Base-by-base conservation (phyloP, 2,888 invertebrate species). In the Alviniconcha strummeri region DNA sequence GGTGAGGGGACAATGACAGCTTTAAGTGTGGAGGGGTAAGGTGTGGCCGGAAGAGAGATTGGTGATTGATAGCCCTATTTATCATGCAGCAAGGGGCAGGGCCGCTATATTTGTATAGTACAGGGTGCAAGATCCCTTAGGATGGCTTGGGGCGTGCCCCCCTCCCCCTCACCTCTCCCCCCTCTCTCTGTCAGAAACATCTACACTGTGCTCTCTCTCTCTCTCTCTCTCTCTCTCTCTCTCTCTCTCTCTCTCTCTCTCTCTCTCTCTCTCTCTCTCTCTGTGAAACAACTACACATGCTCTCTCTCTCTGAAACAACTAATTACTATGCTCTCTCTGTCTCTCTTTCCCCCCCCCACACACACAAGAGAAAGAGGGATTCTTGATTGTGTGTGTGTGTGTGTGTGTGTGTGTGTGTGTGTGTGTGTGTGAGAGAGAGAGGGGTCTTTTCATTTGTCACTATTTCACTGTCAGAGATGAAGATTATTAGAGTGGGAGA, bases 1-100 rank as follows among this genome's bases (percentile, higher is more conserved):
- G 36, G 36, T 17, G 11, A 54, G 52, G 52, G 52, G 72, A 52
- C 11, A 54, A 17, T 7, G 17, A 75, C 9, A 56, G 76, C 36
- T 0, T 36, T 36, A 36, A 36, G 36, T 36, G 36, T 36, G 36
- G 3, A 36, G 36, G 3, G 36, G 36, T 19, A 71, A 77, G 76
- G 57, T 77, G 76, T 77, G 76, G 6, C 76, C 19, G 76, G 55
- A 75, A 75, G 55, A 75, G 76, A 54, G 11, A 57, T 56, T 77
- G 55, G 54, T 77, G 76, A 77, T 77, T 77, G 76, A 77, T 77
- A 19, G 57, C 11, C 57, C 76, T 57, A 57, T 19, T 77, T 56
- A 77, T 36, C 36, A 36, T 36, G 36, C 36, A 36, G 36, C 36
- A 36, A 36, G 36, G 36, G 36, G 36, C 36, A 36, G 36, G 36